Percentiles rank a stretch among this genome's conserved stretches.
These are phyloP conservation scores for Lutraria rhynchaena DNA, from an alignment of 1,140 invertebrate species.

Conservation along the genomic window DNA sequence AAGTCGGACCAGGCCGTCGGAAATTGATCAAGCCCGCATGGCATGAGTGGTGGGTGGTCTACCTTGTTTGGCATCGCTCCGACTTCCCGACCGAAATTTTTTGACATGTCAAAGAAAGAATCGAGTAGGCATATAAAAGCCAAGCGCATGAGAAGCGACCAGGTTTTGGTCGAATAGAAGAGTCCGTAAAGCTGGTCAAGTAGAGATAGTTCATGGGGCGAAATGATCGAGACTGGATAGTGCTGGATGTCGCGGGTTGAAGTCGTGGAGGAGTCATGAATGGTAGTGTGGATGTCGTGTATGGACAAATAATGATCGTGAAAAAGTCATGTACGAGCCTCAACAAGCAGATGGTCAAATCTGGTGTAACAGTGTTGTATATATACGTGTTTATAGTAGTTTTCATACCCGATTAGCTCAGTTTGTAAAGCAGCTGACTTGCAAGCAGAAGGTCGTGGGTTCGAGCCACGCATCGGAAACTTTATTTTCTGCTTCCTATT, in stretches of 20 bases:
- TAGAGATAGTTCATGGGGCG: neutral
- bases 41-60: conserved; percentile 16
- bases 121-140: neutral
- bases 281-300: conserved; percentile 3
- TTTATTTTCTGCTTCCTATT: too few relatives aligned
- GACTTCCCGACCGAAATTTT: conserved; percentile 19
- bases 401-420: too few relatives aligned
- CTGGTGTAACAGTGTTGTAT: too few relatives aligned
- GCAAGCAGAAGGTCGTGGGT: too few relatives aligned
- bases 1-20: too few relatives aligned
- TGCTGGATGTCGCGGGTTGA: conserved; percentile 9
- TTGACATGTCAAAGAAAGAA: conserved; percentile 16
- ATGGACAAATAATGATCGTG: neutral
- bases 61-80: neutral
- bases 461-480: too few relatives aligned
- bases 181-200: too few relatives aligned
- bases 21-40: too few relatives aligned
- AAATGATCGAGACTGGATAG: neutral
- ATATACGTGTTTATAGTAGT: too few relatives aligned
- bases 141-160: conserved; percentile 5
- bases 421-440: too few relatives aligned
- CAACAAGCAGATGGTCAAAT: conserved; percentile 2
- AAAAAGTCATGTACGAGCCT: conserved; percentile 3
- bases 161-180: neutral
- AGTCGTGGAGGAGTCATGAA: conserved; percentile 11